Evolutionary conservation across 2,113 vertebrate genomes (phyloP).

Genomic region (Alouatta palliata): DNA sequence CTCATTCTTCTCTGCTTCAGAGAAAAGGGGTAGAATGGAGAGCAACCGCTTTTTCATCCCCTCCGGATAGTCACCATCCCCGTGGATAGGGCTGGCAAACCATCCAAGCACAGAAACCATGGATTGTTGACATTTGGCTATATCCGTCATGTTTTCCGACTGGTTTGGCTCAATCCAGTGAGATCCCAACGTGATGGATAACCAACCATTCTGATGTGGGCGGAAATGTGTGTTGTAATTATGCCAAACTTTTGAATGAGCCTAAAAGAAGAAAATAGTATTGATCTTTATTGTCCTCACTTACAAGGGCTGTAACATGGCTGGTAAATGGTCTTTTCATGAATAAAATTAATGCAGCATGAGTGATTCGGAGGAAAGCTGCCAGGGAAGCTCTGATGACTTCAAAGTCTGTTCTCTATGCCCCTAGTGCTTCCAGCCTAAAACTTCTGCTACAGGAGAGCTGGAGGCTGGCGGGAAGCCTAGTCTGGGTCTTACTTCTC

Average conservation of each 20-base stretch:
- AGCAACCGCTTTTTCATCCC: slow-evolving; percentile 84
- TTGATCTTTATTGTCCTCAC: neutral
- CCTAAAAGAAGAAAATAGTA: slow-evolving; percentile 84
- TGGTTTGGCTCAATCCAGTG: slow-evolving; percentile 95
- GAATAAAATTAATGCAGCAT: neutral
- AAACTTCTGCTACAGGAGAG: neutral
- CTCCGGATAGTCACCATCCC: slow-evolving; percentile 92
- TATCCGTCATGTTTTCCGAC: slow-evolving; percentile 79
- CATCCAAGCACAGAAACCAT: slow-evolving; percentile 93
- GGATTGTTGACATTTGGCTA: slow-evolving; percentile 90
- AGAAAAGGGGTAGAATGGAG: slow-evolving; percentile 86
- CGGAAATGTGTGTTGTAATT: slow-evolving; percentile 90
- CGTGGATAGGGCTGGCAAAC: slow-evolving; percentile 95
- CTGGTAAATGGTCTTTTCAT: neutral
- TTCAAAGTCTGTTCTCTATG: neutral
- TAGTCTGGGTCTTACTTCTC: neutral
- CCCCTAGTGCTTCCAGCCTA: neutral
- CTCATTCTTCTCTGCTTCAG: slow-evolving; percentile 86
- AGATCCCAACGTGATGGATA: slow-evolving; percentile 95
- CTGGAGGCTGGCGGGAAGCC: neutral
- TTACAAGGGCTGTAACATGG: neutral
- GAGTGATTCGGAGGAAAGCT: neutral
- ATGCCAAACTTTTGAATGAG: slow-evolving; percentile 95
- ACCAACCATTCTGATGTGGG: slow-evolving; percentile 87
- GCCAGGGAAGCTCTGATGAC: neutral